Conservation (phyloP, 2,113 vertebrate genomes). For the Lathamus discolor region DNA sequence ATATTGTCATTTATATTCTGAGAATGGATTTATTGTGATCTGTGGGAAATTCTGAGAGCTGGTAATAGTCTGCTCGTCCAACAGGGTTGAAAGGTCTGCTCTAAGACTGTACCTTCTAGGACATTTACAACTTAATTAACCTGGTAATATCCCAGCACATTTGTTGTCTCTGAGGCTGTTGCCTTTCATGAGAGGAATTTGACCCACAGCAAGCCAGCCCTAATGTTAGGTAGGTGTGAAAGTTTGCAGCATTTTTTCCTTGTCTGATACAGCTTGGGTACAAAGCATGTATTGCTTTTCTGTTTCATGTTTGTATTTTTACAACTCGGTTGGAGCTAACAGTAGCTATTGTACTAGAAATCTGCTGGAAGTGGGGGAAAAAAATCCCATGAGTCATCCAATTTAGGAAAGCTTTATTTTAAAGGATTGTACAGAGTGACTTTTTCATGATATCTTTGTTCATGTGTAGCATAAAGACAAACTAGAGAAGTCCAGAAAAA, state of each 20-base stretch:
- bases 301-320: neutral
- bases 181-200: neutral
- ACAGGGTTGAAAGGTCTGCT: neutral
- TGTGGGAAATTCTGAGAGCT: neutral
- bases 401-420: neutral
- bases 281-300: neutral
- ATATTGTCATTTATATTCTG: neutral
- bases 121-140: neutral
- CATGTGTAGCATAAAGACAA: neutral
- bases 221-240: neutral
- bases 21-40: neutral
- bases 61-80: neutral
- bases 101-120: neutral
- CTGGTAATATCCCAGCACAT: neutral
- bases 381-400: neutral
- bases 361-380: neutral
- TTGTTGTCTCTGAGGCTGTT: neutral
- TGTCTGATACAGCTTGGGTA: neutral
- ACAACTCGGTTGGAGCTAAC: neutral
- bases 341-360: neutral
- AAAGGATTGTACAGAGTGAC: neutral
- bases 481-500: neutral
- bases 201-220: neutral
- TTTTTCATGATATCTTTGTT: neutral
- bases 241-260: neutral